phyloP scores from a whole-genome alignment of 2,888 invertebrate species.

The Phasia obesa region DNA sequence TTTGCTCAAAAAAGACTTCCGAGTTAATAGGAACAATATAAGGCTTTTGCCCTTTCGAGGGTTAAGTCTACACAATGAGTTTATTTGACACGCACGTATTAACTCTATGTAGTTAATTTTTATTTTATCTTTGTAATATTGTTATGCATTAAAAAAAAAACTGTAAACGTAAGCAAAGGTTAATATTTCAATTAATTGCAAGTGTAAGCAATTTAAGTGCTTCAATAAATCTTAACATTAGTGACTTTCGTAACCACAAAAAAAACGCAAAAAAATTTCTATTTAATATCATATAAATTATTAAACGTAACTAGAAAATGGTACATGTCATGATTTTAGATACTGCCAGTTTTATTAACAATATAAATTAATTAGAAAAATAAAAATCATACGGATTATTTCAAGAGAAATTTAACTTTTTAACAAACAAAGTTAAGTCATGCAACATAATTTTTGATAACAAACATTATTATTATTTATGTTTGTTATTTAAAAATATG shows the following conservation, averaged over 20 bases:
- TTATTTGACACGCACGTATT: no score
- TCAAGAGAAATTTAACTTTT: not conserved
- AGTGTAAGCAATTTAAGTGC: not conserved
- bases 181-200: slow-evolving; percentile 11
- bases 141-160: no score
- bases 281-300: not conserved
- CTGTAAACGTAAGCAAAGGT: not conserved
- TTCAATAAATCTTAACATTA: not conserved
- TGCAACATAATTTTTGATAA: slow-evolving; percentile 15
- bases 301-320: not conserved
- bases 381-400: not conserved
- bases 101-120: not conserved
- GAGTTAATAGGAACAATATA: no score
- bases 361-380: not conserved
- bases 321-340: no score
- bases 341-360: not conserved
- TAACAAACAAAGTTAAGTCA: slow-evolving; percentile 18
- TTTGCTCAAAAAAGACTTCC: no score
- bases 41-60: no score
- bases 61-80: no score
- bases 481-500: no score
- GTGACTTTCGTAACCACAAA: not conserved
- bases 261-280: not conserved
- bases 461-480: not conserved
- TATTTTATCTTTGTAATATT: no score